Conservation (phyloP, 1,140 invertebrate genomes). For the Lasioglossum albipes region DNA sequence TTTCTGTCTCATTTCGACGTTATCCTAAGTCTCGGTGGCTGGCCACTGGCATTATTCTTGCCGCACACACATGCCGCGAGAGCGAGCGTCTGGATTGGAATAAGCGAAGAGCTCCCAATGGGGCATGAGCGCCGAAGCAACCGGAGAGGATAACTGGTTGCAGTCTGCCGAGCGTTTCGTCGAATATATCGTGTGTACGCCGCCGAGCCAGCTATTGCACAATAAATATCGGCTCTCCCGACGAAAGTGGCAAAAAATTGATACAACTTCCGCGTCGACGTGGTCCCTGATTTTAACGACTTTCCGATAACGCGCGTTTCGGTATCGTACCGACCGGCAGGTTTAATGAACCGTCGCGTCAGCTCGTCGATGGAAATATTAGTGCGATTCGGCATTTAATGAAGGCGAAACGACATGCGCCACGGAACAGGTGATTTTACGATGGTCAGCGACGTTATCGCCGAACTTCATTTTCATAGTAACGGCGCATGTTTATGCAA, state of each 20-base stretch:
- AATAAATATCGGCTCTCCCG: conserved; percentile 54
- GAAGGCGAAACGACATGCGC: neutral
- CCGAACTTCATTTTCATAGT: neutral
- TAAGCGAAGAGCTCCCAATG: conserved; percentile 46
- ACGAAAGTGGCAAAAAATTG: conserved; percentile 35
- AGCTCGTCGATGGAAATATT: conserved; percentile 22
- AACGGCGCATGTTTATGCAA: no score
- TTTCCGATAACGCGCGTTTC: conserved; percentile 30
- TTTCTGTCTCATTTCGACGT: neutral
- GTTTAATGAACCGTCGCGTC: conserved; percentile 28
- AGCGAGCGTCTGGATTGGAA: conserved; percentile 46
- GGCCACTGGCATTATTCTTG: conserved; percentile 31
- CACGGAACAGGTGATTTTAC: neutral
- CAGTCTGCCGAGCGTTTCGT: conserved; percentile 37
- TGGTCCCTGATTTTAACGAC: conserved; percentile 33
- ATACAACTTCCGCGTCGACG: conserved; percentile 20
- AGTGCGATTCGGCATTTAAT: conserved; percentile 1
- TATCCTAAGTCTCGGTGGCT: neutral
- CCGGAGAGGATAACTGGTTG: conserved; percentile 48
- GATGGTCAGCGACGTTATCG: neutral
- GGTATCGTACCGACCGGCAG: neutral
- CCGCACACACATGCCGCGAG: conserved; percentile 2
- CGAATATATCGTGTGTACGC: conserved; percentile 43
- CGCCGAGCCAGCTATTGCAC: conserved; percentile 37
- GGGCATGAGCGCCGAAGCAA: conserved; percentile 35